Evolutionary conservation across 2,888 invertebrate species (phyloP).

Genomic region (Athripsodes cinereus): DNA sequence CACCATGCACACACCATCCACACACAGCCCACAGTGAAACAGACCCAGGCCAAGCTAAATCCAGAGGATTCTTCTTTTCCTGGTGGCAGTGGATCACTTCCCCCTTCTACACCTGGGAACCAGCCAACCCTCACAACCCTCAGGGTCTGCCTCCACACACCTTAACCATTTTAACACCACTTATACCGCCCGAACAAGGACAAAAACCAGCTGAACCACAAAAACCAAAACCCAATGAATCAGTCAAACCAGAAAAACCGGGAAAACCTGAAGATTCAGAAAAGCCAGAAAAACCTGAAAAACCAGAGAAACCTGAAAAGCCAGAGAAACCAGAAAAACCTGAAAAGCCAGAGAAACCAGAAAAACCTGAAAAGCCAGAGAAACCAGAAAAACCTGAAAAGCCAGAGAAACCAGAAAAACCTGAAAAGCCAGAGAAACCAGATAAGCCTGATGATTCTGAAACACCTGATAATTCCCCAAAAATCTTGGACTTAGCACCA

Average conservation of each 20-base stretch:
- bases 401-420: too few species aligned
- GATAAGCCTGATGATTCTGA: background rate
- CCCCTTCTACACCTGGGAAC: slow-evolving; percentile 41
- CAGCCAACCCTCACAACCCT: background rate
- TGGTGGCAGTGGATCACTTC: slow-evolving; percentile 47
- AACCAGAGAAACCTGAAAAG: slow-evolving; percentile 2
- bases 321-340: background rate
- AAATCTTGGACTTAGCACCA: background rate
- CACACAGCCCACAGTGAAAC: background rate
- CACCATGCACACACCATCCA: too few species aligned
- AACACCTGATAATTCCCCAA: background rate
- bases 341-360: background rate
- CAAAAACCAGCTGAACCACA: background rate
- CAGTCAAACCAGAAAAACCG: background rate
- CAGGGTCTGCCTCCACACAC: slow-evolving; percentile 5
- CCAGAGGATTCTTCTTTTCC: slow-evolving; percentile 31
- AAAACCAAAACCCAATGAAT: background rate
- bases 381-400: too few species aligned
- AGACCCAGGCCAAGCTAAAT: background rate
- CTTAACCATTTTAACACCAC: slow-evolving; percentile 11
- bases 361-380: background rate
- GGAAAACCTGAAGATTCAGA: slow-evolving; percentile 1
- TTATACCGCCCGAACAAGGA: slow-evolving; percentile 1
- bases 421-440: background rate
- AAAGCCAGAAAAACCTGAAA: background rate